These are phyloP conservation scores for Psilopogon haemacephalus DNA, from an alignment of 2,113 vertebrate species.

Conservation along the genomic window DNA sequence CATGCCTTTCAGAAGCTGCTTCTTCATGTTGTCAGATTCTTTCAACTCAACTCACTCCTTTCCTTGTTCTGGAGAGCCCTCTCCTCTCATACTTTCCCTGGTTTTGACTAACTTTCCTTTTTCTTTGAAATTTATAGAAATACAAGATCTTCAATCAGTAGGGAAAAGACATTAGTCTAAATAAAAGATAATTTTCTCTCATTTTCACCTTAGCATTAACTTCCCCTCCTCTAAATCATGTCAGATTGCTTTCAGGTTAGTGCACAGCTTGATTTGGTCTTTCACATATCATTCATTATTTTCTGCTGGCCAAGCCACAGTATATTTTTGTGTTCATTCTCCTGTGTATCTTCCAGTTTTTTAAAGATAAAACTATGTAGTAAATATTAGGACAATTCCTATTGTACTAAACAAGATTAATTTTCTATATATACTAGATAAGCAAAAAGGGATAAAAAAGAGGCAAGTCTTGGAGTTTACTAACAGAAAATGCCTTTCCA, in stretches of 20 bases:
- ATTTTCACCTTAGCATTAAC: neutral
- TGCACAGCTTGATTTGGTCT: neutral
- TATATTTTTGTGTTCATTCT: neutral
- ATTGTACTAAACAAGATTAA: neutral
- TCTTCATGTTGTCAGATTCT: neutral
- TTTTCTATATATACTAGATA: neutral
- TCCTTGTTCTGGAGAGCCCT: neutral
- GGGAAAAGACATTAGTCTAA: neutral
- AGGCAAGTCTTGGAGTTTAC: neutral
- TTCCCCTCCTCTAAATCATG: neutral
- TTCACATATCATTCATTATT: neutral
- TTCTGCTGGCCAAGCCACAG: neutral
- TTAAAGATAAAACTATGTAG: neutral
- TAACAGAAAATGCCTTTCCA: neutral
- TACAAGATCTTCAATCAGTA: neutral
- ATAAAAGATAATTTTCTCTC: neutral
- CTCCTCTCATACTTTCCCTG: neutral
- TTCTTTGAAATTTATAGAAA: neutral
- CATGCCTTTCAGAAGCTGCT: neutral
- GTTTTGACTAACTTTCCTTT: neutral
- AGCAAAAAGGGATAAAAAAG: neutral
- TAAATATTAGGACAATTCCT: neutral
- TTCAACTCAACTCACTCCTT: neutral
- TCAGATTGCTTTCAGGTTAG: neutral
- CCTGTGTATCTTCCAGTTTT: neutral